A percentile compares a stretch with the other conserved stretches of the same genome.
Evolutionary conservation across 2,113 vertebrate species (phyloP).

Genomic region (Danionella cerebrum): DNA sequence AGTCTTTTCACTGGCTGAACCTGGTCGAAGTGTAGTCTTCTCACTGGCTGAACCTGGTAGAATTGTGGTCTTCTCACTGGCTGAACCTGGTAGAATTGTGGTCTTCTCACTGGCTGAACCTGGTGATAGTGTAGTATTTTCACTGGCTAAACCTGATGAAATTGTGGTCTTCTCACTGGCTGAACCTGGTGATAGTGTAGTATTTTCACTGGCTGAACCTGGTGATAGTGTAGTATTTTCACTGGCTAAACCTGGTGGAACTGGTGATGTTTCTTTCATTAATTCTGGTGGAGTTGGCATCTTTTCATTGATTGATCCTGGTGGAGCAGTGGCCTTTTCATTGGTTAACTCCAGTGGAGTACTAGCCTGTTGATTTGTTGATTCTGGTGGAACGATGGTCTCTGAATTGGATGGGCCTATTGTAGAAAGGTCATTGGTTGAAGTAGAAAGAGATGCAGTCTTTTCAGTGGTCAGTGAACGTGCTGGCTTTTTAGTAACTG

Average conservation of each 20-base stretch:
- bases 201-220: background rate
- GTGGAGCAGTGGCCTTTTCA: background rate
- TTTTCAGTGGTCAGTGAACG: no score
- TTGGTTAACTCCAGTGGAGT: background rate
- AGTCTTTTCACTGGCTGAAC: no score
- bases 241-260: background rate
- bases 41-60: no score
- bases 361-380: no score
- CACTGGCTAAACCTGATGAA: background rate
- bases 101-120: no score
- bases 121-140: background rate
- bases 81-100: no score
- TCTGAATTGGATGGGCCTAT: no score
- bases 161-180: background rate
- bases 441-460: no score
- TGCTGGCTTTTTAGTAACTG: background rate
- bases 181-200: background rate
- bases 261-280: background rate
- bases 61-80: no score
- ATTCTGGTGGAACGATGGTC: no score
- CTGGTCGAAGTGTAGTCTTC: no score
- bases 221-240: background rate
- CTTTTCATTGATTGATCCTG: background rate
- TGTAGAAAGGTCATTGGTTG: no score
- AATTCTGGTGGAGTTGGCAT: background rate